These are phyloP conservation scores for Caenorhabditis macrosperma DNA, from an alignment of 2,888 invertebrate genomes.

Conservation along the genomic window DNA sequence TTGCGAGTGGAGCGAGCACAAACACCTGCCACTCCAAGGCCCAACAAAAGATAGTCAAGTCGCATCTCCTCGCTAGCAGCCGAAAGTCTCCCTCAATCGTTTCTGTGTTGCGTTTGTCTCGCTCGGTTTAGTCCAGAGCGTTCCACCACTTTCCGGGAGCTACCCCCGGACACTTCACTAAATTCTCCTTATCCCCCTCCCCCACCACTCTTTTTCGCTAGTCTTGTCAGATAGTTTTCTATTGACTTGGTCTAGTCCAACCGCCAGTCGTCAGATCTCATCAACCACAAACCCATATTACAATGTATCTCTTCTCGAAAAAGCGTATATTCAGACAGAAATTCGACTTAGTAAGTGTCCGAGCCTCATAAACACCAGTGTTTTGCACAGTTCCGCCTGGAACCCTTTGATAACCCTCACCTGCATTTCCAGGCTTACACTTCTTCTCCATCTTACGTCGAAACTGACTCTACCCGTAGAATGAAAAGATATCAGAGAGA, in stretches of 20 bases:
- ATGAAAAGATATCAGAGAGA: constrained; percentile 67
- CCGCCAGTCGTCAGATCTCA: constrained; percentile 43
- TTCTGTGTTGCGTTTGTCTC: constrained; percentile 35
- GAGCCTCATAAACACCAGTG: constrained; percentile 14
- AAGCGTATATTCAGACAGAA: constrained; percentile 64
- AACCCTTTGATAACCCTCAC: not conserved
- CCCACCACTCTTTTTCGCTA: constrained; percentile 42
- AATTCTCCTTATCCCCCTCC: constrained; percentile 34
- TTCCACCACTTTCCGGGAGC: constrained; percentile 39
- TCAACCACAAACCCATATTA: constrained; percentile 22
- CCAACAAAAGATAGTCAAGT: constrained; percentile 34
- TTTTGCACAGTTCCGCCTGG: constrained; percentile 11
- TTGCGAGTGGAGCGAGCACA: constrained; percentile 50
- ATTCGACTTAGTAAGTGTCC: constrained; percentile 57
- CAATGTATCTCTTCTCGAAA: constrained; percentile 67
- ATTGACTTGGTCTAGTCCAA: constrained; percentile 57
- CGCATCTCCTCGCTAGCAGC: constrained; percentile 22
- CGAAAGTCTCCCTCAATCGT: constrained; percentile 13
- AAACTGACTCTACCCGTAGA: constrained; percentile 68
- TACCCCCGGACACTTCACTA: constrained; percentile 56
- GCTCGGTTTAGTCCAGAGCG: constrained; percentile 51
- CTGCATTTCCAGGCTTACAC: constrained; percentile 68
- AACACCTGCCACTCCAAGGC: constrained; percentile 44
- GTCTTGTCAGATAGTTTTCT: constrained; percentile 56
- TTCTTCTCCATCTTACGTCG: constrained; percentile 68